Percentiles rank a stretch among this genome's conserved stretches.
Conservation (phyloP, 1,140 invertebrate species). For the Potamilus streckersoni region DNA sequence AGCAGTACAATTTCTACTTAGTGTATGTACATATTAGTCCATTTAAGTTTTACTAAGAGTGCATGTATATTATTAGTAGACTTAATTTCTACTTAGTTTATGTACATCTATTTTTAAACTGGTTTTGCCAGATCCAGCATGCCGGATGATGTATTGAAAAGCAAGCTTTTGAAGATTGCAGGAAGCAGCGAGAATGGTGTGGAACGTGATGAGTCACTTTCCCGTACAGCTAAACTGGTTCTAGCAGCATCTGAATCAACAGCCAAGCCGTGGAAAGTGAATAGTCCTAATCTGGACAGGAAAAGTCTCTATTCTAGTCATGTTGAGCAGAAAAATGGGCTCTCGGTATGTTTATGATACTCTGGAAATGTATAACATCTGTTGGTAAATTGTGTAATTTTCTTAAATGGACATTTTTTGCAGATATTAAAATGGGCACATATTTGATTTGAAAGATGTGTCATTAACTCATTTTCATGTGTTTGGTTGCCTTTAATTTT, state of each 20-base stretch:
- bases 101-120: too few species aligned
- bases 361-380: too few species aligned
- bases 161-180: conserved; percentile 50
- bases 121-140: conserved; percentile 5
- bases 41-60: neutral
- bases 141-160: conserved; percentile 32
- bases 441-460: too few species aligned
- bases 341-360: conserved; percentile 7
- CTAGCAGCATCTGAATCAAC: conserved; percentile 45
- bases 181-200: conserved; percentile 46
- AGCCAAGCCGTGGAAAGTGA: conserved; percentile 15
- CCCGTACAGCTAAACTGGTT: conserved; percentile 57
- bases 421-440: too few species aligned
- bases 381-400: too few species aligned
- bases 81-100: neutral
- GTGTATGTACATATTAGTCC: neutral
- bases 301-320: conserved; percentile 36
- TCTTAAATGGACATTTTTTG: too few species aligned
- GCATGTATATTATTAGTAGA: neutral
- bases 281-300: conserved; percentile 15
- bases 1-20: too few species aligned
- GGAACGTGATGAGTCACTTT: conserved; percentile 40
- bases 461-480: too few species aligned
- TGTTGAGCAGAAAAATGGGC: conserved; percentile 37
- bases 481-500: too few species aligned